Conservation (phyloP, 2,797 vertebrate species). For the Brachymystax lenok region DNA sequence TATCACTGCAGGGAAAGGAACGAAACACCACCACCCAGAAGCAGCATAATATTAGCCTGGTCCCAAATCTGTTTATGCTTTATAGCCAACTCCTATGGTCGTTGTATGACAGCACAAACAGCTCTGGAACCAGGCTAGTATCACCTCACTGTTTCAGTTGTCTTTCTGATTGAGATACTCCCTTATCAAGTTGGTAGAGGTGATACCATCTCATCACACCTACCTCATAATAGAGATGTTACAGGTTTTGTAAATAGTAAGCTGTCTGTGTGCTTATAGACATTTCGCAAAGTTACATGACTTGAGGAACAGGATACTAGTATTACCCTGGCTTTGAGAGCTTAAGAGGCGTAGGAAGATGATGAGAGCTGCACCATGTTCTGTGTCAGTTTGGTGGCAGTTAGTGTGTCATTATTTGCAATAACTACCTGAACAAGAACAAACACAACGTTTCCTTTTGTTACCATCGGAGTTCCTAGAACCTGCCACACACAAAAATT, state of each 20-base stretch:
- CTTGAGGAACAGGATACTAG: neutral
- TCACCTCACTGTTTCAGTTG: too few relatives aligned
- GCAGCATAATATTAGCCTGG: too few relatives aligned
- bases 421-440: neutral
- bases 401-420: neutral
- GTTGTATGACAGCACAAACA: too few relatives aligned
- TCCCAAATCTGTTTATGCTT: too few relatives aligned
- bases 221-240: neutral
- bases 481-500: neutral
- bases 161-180: too few relatives aligned
- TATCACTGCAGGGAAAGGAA: neutral
- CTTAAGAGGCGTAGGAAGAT: neutral
- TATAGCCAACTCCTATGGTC: too few relatives aligned
- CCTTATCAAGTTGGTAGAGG: too few relatives aligned
- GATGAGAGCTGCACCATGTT: too few relatives aligned
- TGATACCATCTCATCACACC: neutral
- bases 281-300: neutral
- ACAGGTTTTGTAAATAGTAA: neutral
- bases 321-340: neutral
- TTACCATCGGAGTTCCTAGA: neutral
- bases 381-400: neutral
- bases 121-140: too few relatives aligned
- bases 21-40: neutral
- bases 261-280: neutral
- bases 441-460: neutral